Conservation (phyloP, 1,140 invertebrate genomes). For the Procambarus virginalis region DNA sequence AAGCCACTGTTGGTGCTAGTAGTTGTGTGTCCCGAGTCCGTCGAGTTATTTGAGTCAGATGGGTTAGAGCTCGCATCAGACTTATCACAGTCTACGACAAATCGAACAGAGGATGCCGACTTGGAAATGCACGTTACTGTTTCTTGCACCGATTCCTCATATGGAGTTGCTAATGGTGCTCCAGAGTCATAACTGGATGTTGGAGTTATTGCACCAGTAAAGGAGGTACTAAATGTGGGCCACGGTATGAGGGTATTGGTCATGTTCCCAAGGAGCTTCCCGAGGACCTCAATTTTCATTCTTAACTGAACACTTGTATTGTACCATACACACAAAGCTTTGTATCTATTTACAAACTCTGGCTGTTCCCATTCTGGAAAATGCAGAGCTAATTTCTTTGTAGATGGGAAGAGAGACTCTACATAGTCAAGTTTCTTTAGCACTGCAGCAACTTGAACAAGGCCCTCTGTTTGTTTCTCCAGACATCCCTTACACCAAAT, state of each 20-base stretch:
- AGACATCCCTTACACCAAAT: slow-evolving; percentile 83
- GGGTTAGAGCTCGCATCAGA: slow-evolving; percentile 66
- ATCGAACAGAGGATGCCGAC: slow-evolving; percentile 33
- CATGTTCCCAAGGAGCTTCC: slow-evolving; percentile 81
- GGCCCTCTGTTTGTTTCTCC: slow-evolving; percentile 81
- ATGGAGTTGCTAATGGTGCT: background rate
- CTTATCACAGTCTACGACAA: slow-evolving; percentile 59
- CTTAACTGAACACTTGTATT: slow-evolving; percentile 90
- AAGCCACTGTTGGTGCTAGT: slow-evolving; percentile 72
- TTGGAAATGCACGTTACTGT: slow-evolving; percentile 11
- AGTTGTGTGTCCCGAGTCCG: slow-evolving; percentile 73
- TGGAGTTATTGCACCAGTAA: slow-evolving; percentile 29
- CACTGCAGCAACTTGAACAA: slow-evolving; percentile 83
- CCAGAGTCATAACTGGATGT: slow-evolving; percentile 49
- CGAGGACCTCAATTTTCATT: slow-evolving; percentile 85
- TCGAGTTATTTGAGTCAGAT: slow-evolving; percentile 75
- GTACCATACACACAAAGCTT: slow-evolving; percentile 91
- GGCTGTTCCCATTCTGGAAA: slow-evolving; percentile 83
- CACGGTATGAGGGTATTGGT: slow-evolving; percentile 73
- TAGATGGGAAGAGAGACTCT: slow-evolving; percentile 88
- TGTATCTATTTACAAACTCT: slow-evolving; percentile 81
- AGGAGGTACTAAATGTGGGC: slow-evolving; percentile 71
- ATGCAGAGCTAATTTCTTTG: slow-evolving; percentile 83
- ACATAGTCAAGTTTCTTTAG: slow-evolving; percentile 82
- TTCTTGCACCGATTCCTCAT: slow-evolving; percentile 21